A percentile compares a stretch with the other conserved stretches of the same genome.
Conservation (phyloP, 2,888 invertebrate genomes). For the Calameuta pallipes region DNA sequence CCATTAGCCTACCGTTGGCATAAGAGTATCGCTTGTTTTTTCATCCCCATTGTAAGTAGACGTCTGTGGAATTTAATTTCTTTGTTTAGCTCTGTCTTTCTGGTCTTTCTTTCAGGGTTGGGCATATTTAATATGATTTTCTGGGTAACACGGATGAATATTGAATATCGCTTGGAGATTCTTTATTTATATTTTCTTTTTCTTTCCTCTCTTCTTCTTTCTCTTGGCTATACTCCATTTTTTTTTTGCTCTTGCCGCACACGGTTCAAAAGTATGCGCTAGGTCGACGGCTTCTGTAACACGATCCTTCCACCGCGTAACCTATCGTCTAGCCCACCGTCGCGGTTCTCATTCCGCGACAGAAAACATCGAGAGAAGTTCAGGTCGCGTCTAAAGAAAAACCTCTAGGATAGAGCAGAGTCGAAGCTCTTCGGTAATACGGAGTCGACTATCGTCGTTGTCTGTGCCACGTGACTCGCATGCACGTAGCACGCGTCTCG, state of each 20-base stretch:
- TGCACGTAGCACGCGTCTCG: neutral
- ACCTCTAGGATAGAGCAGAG: neutral
- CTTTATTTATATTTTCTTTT: neutral
- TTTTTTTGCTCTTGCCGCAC: neutral
- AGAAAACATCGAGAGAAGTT: neutral
- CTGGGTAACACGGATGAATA: neutral
- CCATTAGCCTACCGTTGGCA: no score
- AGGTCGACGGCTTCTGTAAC: slow-evolving; percentile 51
- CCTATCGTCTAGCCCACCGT: slow-evolving; percentile 42
- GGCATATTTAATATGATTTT: neutral
- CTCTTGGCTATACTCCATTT: slow-evolving; percentile 10
- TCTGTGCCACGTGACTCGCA: neutral
- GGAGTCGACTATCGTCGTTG: neutral
- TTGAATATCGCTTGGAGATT: neutral
- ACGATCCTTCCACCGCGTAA: slow-evolving; percentile 42
- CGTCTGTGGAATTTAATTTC: neutral
- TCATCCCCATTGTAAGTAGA: neutral
- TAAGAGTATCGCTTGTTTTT: no score
- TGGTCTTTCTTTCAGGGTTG: neutral
- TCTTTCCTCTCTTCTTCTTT: neutral
- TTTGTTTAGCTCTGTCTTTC: neutral
- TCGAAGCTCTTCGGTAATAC: neutral
- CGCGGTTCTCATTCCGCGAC: slow-evolving; percentile 36
- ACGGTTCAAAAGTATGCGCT: slow-evolving; percentile 13
- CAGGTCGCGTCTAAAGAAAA: neutral